Conservation (phyloP, 2,113 vertebrate species). For the Sigmodon hispidus region DNA sequence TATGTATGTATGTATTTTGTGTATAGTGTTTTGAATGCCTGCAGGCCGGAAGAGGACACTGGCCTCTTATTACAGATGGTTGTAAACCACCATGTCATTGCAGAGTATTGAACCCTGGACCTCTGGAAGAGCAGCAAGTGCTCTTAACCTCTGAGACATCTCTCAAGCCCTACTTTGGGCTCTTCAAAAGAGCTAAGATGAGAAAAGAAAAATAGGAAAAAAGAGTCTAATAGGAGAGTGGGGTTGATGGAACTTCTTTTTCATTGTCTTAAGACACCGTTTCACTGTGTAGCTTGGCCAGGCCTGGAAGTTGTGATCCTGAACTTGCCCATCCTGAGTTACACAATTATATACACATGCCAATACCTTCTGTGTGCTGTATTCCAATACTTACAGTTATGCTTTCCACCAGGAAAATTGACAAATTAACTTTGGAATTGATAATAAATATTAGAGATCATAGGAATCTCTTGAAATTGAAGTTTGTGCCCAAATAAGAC, state of each 20-base stretch:
- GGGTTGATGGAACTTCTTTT: neutral
- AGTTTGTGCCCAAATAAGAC: neutral
- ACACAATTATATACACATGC: neutral
- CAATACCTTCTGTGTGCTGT: neutral
- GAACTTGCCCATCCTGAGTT: neutral
- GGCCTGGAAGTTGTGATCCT: neutral
- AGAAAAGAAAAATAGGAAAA: neutral
- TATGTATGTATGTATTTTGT: no score
- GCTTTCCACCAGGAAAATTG: conserved; percentile 3
- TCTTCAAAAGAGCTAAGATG: neutral
- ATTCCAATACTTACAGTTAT: neutral
- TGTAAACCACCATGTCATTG: no score
- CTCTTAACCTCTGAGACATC: no score
- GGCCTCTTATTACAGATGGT: no score
- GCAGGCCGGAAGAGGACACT: no score
- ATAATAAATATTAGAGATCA: conserved; percentile 15
- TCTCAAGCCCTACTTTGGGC: no score
- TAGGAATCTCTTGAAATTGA: conserved; percentile 35
- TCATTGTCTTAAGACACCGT: neutral
- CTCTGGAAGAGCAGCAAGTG: no score
- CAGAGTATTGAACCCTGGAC: no score
- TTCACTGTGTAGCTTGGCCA: no score
- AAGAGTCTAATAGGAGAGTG: neutral
- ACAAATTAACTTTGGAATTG: neutral
- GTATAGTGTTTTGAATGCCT: no score